phyloP scores from a whole-genome alignment of 2,888 invertebrate species.

The Eretmocerus hayati region DNA sequence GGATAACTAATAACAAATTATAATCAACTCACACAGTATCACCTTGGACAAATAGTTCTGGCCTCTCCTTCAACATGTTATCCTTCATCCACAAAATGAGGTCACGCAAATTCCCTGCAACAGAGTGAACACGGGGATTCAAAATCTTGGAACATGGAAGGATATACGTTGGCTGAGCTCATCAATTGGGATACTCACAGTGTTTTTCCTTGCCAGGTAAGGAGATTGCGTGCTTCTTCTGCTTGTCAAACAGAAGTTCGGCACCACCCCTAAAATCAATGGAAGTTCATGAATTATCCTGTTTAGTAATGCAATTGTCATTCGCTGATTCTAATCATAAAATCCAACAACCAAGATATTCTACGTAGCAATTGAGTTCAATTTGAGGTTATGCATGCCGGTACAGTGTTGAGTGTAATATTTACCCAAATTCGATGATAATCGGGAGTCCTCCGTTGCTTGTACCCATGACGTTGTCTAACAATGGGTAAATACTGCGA shows the following conservation, averaged over 20 bases:
- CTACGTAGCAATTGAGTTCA: too few relatives aligned
- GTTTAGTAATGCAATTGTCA: too few relatives aligned
- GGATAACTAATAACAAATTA: too few relatives aligned
- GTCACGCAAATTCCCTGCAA: slow-evolving; percentile 62
- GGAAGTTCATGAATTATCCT: slow-evolving; percentile 3
- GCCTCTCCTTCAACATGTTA: slow-evolving; percentile 75
- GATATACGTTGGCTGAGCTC: not conserved
- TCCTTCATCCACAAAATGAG: slow-evolving; percentile 78
- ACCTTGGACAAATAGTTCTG: slow-evolving; percentile 59
- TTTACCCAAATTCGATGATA: slow-evolving; percentile 37
- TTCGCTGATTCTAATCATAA: too few relatives aligned
- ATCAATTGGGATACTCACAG: slow-evolving; percentile 46
- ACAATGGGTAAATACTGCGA: too few relatives aligned
- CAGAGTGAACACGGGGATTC: slow-evolving; percentile 1
- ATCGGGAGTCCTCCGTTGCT: slow-evolving; percentile 20
- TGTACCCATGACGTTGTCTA: not conserved
- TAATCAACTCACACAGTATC: slow-evolving; percentile 53
- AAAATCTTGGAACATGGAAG: not conserved
- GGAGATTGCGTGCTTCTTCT: slow-evolving; percentile 64
- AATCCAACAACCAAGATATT: too few relatives aligned
- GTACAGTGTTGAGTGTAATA: not conserved
- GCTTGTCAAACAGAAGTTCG: slow-evolving; percentile 79
- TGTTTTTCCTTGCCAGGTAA: slow-evolving; percentile 52
- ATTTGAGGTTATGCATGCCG: too few relatives aligned
- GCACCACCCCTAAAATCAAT: slow-evolving; percentile 68